Evolutionary conservation across 2,113 vertebrate genomes (phyloP).

Genomic region (Anthoscopus minutus): DNA sequence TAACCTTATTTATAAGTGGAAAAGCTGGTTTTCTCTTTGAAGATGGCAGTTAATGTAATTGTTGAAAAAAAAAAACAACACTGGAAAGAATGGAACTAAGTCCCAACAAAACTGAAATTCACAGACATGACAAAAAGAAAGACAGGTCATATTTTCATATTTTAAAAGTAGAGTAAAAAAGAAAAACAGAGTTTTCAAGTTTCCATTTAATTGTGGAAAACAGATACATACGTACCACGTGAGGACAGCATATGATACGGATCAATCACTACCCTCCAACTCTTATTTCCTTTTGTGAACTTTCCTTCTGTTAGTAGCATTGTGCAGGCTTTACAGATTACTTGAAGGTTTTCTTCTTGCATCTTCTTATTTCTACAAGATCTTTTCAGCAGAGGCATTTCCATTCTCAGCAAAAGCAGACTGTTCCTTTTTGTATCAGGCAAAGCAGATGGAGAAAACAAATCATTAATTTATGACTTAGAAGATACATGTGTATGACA

Average conservation of each 20-base stretch:
- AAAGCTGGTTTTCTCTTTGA: background rate
- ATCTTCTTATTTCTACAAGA: background rate
- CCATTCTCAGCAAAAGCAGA: background rate
- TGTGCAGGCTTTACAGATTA: background rate
- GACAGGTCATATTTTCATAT: background rate
- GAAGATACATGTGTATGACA: background rate
- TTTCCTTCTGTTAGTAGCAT: background rate
- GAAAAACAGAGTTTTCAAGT: background rate
- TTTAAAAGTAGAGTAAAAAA: background rate
- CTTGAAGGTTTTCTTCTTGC: background rate
- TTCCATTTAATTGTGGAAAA: background rate
- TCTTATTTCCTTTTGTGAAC: background rate
- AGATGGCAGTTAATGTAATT: background rate
- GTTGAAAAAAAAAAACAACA: background rate
- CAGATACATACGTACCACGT: background rate
- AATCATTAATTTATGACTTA: constrained; percentile 30
- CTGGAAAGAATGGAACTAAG: background rate
- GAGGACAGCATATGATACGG: background rate
- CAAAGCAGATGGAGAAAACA: constrained; percentile 7
- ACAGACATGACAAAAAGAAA: background rate
- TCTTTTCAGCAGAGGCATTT: background rate
- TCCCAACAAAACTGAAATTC: background rate
- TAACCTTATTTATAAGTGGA: background rate
- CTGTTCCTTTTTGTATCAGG: background rate
- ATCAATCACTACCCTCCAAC: background rate